phyloP scores from a whole-genome alignment of 2,888 invertebrate genomes.

The Chirona hameri region DNA sequence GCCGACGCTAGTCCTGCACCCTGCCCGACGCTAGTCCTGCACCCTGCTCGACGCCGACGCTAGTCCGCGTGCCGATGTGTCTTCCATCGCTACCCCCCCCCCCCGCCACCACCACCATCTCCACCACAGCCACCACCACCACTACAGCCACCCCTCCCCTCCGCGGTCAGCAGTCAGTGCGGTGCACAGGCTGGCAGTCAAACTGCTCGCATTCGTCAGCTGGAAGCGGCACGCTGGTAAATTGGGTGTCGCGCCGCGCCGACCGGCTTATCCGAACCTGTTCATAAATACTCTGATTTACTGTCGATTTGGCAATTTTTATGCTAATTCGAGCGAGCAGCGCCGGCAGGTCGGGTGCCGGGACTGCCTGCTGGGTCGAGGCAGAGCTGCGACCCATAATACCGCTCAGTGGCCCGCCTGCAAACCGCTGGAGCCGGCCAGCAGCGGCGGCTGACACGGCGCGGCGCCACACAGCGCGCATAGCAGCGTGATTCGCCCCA shows the following conservation, averaged over 20 bases:
- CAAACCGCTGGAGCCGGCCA: background rate
- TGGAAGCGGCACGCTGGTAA: background rate
- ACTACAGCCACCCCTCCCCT: no score
- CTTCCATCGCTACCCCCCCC: background rate
- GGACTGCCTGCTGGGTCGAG: background rate
- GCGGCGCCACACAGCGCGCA: background rate
- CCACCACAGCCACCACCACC: no score
- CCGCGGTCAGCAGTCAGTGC: no score
- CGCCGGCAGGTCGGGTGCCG: background rate
- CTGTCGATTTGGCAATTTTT: background rate
- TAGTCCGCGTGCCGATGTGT: background rate
- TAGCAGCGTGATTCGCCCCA: background rate
- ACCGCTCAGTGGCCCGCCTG: background rate
- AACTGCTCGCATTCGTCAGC: background rate
- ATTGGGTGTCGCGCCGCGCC: background rate
- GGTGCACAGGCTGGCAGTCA: background rate
- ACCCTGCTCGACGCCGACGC: no score
- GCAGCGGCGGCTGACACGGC: no score
- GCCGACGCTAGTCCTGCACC: no score
- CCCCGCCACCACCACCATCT: no score
- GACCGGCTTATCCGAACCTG: background rate
- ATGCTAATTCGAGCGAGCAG: conserved; percentile 1
- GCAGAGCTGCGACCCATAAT: background rate
- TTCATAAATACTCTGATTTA: background rate
- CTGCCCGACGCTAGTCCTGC: no score